A percentile compares a stretch with the other conserved stretches of the same genome.
phyloP scores from a whole-genome alignment of 37 sponge, comb jelly and placozoan species.

The Hexactinellida sp. region DNA sequence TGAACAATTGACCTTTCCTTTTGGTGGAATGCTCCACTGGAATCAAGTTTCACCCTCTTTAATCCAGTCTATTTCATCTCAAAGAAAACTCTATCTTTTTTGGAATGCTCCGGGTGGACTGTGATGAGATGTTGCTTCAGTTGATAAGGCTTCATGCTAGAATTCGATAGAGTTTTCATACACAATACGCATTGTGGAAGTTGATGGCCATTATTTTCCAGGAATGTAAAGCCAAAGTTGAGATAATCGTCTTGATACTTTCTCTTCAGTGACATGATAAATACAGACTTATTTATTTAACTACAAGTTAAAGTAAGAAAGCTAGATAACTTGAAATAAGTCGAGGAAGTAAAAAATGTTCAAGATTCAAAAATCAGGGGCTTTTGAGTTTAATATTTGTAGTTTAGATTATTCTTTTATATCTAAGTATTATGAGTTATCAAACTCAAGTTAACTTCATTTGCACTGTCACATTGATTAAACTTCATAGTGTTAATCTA shows the following conservation, averaged over 20 bases:
- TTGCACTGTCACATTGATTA: too few species aligned
- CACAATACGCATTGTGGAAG: background rate
- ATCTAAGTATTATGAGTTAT: too few species aligned
- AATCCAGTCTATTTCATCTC: background rate
- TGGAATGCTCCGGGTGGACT: background rate
- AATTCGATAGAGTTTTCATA: background rate
- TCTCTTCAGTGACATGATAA: too few species aligned
- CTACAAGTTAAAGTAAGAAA: too few species aligned
- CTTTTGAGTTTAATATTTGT: too few species aligned
- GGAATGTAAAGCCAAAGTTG: background rate
- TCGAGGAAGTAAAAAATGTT: too few species aligned
- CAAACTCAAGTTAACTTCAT: too few species aligned
- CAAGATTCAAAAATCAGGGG: too few species aligned
- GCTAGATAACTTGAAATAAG: too few species aligned
- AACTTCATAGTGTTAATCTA: too few species aligned
- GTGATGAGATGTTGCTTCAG: background rate
- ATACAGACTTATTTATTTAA: too few species aligned
- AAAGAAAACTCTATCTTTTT: background rate
- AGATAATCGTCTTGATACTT: background rate
- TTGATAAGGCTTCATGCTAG: background rate
- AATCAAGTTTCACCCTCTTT: background rate
- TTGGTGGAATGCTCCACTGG: background rate
- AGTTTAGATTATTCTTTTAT: too few species aligned
- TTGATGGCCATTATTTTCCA: background rate
- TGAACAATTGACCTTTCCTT: background rate